Conservation (phyloP, 2,888 invertebrate genomes). For the Microchrysa polita region DNA sequence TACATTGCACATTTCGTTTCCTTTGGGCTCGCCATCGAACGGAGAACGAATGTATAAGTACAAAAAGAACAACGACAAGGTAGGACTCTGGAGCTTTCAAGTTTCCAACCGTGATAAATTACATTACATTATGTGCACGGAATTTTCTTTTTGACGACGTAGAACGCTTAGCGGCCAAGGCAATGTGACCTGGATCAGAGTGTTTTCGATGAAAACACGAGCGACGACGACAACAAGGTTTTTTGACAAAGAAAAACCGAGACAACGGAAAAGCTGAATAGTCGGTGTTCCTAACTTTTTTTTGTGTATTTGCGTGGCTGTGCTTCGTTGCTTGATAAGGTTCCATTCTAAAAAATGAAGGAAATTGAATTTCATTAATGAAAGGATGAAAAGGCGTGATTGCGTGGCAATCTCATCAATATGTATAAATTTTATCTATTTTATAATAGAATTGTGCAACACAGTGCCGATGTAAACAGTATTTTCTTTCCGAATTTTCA, state of each 20-base stretch:
- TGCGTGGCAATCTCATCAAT: no score
- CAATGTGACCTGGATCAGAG: constrained; percentile 29
- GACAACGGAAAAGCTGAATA: background rate
- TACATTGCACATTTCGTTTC: constrained; percentile 50
- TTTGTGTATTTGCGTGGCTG: background rate
- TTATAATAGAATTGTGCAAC: no score
- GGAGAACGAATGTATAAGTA: background rate
- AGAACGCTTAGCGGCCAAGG: constrained; percentile 8
- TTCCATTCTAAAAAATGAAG: background rate
- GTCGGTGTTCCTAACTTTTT: background rate
- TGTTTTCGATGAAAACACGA: constrained; percentile 37
- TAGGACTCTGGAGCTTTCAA: constrained; percentile 48
- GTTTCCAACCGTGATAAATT: constrained; percentile 51
- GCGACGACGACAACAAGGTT: constrained; percentile 3
- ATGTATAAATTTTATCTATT: no score
- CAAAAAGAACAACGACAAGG: constrained; percentile 48
- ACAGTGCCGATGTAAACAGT: no score
- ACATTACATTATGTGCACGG: constrained; percentile 51
- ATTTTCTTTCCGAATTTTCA: no score
- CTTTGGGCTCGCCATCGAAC: constrained; percentile 42
- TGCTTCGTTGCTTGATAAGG: no score
- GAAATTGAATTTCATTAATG: background rate
- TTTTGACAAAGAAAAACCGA: background rate
- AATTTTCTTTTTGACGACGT: constrained; percentile 45
- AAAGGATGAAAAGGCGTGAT: no score